Evolutionary conservation across 2,888 invertebrate species (phyloP), one percentile per base, ranked within the genome.

Genomic region (Andricus curvator): DNA sequence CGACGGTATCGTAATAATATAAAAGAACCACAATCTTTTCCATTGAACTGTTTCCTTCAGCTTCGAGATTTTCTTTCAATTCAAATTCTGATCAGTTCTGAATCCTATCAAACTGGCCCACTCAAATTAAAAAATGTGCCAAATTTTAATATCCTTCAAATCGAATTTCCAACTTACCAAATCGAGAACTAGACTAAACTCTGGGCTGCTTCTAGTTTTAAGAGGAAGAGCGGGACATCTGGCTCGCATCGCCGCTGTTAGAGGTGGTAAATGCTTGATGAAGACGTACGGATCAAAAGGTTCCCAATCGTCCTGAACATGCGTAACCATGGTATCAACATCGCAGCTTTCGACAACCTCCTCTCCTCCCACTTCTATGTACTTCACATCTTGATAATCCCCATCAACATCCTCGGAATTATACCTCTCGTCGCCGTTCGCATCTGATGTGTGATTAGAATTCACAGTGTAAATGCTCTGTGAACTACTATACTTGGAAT

Each of bases 121-220:
- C 11, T 2, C 11, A 41, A 78, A 51, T 11, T 68, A 62, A 78
- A 51, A 70, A 44, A 70, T 65, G 25, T 20, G n/a, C 25, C 29
- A 29, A 29, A 29, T 67, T 51, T 25, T 6, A 74, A 74, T 44
- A 25, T 6, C 2, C 5, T 29, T 29, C 1, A 20, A 56, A 64
- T 2, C 15, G 22, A 29, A 29, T 44, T 80, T 29, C 5, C 17
- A 77, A 82, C 90, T 68, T 86, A 92, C 92, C 88, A 93, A 88
- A 88, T 93, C 93, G 65, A 92, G 87, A 11, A 97, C 98, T 93
- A 99, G 94, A 93, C 98, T 98, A 86, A 98, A 98, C 91, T 98
- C 97, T 0, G 98, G 98, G 88, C 98, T 97, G 89, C 98, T 97
- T 77, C 98, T 93, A 0, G 98, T 99, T 92, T 98, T 98, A 65